Evolutionary conservation across 2,113 vertebrate species (phyloP), one percentile per base, ranked within the genome.

Genomic region (Dipodomys spectabilis): DNA sequence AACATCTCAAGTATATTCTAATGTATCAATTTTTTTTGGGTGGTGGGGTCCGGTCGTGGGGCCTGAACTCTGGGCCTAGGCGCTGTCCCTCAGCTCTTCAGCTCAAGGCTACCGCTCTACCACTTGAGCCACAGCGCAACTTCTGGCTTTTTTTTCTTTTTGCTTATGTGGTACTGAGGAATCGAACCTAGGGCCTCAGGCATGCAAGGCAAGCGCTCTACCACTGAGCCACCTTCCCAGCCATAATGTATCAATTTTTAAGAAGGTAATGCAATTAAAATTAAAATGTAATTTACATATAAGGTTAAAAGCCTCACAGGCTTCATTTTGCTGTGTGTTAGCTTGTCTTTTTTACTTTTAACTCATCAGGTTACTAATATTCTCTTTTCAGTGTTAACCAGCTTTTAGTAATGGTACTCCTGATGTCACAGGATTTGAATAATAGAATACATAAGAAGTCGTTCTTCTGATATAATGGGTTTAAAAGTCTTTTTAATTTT

Each of bases 241-340:
- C n/a, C n/a, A n/a, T 32, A 57, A 57, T 57, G 53, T 57, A 57
- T 49, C n/a, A 25, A 53, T 80, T 71, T 75, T 60, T 68, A 64
- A 30, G 39, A 53, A 27, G 49, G 44, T n/a, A 27, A 30, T 44
- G 12, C 23, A 35, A 44, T 44, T 81, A 44, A 79, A 91, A 69
- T 75, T 57, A 81, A 89, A 64, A 19, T 77, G 23, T 60, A 22
- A 30, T 32, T 7, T 35, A 57, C 69, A 32, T 45, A 73, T 53
- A 60, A 93, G 7, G 45, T 79, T 7, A 30, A 72, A 91, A 96
- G 23, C 72, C 68, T 92, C 90, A 30, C 53, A 35, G 28, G 22
- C 62, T 83, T 84, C 83, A 28, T 44, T 75, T 74, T 67, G 16
- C 57, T 25, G n/a, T 82, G 2, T 9, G 0, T 81, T 25, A 44